Evolutionary conservation across 2,797 vertebrate genomes (phyloP).

Genomic region (Semotilus atromaculatus): DNA sequence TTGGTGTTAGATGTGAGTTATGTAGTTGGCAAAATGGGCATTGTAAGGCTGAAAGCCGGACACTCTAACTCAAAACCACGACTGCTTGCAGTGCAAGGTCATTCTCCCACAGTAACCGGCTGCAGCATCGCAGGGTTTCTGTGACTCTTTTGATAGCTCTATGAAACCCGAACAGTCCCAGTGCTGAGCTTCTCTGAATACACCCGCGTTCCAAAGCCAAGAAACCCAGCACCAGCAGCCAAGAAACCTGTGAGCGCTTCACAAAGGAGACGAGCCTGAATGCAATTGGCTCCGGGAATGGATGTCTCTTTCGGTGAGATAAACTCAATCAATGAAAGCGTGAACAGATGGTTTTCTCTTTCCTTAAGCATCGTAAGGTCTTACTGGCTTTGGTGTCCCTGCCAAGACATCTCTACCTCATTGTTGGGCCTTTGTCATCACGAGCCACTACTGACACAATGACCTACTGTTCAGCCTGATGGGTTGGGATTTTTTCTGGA

Average conservation of each 20-base stretch:
- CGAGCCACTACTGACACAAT: constrained; percentile 55
- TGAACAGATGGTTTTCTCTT: constrained; percentile 61
- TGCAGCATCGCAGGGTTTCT: constrained; percentile 57
- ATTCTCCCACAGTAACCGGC: constrained; percentile 3
- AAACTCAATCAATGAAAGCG: constrained; percentile 60
- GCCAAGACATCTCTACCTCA: constrained; percentile 52
- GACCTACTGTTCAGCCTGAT: constrained; percentile 42
- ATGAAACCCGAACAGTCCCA: constrained; percentile 72
- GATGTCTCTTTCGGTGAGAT: constrained; percentile 62
- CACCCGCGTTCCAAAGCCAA: constrained; percentile 49
- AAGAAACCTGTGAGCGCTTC: constrained; percentile 64
- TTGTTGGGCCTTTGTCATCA: constrained; percentile 49
- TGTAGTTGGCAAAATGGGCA: constrained; percentile 8
- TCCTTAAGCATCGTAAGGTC: constrained; percentile 48
- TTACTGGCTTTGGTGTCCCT: constrained; percentile 18
- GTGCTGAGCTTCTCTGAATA: constrained; percentile 68
- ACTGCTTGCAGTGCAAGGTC: not conserved
- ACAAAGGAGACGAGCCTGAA: constrained; percentile 63
- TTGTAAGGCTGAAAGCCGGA: constrained; percentile 5
- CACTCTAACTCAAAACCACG: not conserved
- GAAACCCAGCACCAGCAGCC: constrained; percentile 56
- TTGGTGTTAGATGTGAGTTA: not conserved
- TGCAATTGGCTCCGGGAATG: constrained; percentile 58
- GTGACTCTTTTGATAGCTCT: constrained; percentile 70
- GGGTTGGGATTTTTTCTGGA: constrained; percentile 30